Percentiles rank a stretch among this genome's conserved stretches.
These are phyloP conservation scores for Stenchaetothrips biformis DNA, from an alignment of 2,888 invertebrate species.

Conservation along the genomic window DNA sequence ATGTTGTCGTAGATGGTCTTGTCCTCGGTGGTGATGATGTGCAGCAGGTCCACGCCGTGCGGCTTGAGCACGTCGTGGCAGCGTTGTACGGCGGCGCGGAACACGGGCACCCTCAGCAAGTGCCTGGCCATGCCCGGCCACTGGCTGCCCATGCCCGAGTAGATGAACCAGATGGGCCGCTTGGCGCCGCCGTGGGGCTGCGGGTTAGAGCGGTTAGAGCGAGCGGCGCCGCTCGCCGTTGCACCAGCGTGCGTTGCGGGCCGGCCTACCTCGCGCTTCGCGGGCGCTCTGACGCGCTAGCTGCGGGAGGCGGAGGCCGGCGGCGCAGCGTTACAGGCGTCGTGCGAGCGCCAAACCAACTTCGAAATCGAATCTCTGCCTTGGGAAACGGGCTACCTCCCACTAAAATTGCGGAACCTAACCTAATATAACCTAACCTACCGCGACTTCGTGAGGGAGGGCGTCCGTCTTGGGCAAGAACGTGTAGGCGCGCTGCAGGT, in stretches of 20 bases:
- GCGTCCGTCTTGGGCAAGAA: slow-evolving; percentile 37
- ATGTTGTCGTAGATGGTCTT: slow-evolving; percentile 78
- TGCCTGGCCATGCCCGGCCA: slow-evolving; percentile 63
- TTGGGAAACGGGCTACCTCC: no score
- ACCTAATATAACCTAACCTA: no score
- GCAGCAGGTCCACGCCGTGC: slow-evolving; percentile 74
- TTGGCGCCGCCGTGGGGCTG: background rate
- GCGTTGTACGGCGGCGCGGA: slow-evolving; percentile 58
- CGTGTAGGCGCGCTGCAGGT: slow-evolving; percentile 50
- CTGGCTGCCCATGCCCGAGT: slow-evolving; percentile 69
- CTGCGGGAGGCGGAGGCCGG: no score
- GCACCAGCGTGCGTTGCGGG: no score
- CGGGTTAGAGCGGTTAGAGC: background rate
- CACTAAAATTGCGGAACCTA: no score
- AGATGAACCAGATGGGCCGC: slow-evolving; percentile 59
- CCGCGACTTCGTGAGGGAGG: background rate
- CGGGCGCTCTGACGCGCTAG: no score
- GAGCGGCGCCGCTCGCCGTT: no score
- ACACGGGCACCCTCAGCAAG: slow-evolving; percentile 60
- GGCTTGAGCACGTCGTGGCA: slow-evolving; percentile 65
- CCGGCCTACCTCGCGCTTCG: no score
- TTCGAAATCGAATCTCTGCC: no score
- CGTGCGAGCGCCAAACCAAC: no score
- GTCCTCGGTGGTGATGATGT: slow-evolving; percentile 68
- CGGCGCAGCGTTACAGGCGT: no score